phyloP scores from a whole-genome alignment of 2,888 invertebrate species.

The Thelaira solivaga region DNA sequence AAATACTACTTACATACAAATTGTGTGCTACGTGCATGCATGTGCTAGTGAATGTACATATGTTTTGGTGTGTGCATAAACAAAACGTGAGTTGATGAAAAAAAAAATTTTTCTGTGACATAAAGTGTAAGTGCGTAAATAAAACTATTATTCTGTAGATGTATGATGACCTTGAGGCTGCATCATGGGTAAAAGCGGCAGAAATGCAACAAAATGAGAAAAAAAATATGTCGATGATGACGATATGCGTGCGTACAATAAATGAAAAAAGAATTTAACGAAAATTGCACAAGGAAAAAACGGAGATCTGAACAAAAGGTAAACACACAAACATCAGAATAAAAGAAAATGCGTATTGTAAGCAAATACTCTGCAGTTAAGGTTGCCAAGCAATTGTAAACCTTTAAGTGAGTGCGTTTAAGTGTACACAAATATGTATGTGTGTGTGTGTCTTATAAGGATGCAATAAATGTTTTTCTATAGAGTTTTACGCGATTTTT shows the following conservation, averaged over 20 bases:
- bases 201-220: constrained; percentile 2
- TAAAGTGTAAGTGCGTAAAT: constrained; percentile 54
- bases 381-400: no score
- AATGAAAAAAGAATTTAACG: no score
- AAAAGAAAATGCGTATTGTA: constrained; percentile 28
- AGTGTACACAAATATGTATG: neutral
- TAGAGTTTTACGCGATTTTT: constrained; percentile 4
- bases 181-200: neutral
- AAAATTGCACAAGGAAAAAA: neutral
- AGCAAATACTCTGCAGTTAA: neutral
- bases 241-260: no score
- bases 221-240: neutral
- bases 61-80: no score
- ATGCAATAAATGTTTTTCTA: neutral
- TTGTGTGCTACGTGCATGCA: neutral
- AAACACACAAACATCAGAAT: neutral
- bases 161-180: constrained; percentile 53
- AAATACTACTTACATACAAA: neutral
- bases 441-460: no score
- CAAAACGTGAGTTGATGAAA: no score
- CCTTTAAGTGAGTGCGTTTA: no score
- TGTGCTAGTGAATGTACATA: no score
- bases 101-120: neutral
- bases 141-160: constrained; percentile 49
- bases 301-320: neutral